phyloP scores from a whole-genome alignment of 1,140 invertebrate genomes.

The Bursaphelenchus mucronatus region DNA sequence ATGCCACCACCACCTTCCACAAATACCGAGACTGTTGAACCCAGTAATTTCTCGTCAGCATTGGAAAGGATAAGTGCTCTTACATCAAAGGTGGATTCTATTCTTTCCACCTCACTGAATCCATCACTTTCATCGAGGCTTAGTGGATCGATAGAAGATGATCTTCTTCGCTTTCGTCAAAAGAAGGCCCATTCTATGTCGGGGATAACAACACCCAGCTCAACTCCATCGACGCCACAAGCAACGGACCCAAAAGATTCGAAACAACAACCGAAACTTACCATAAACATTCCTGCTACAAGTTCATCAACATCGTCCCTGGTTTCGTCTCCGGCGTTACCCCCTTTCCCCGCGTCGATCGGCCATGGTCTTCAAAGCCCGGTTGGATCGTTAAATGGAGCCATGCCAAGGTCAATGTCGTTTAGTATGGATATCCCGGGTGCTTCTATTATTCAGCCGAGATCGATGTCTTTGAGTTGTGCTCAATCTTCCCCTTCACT shows the following conservation, averaged over 20 bases:
- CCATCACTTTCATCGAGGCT: neutral
- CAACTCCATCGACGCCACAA: constrained; percentile 3
- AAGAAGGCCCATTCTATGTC: neutral
- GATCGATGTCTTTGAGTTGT: too few species aligned
- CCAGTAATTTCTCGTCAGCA: constrained; percentile 5
- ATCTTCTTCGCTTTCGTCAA: neutral
- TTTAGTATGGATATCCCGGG: neutral
- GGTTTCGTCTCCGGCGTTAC: constrained; percentile 9
- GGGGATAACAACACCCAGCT: neutral
- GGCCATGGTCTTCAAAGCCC: constrained; percentile 2
- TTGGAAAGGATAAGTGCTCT: constrained; percentile 8
- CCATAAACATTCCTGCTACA: constrained; percentile 16
- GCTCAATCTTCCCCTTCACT: neutral
- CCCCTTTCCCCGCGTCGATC: constrained; percentile 5
- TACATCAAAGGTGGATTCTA: constrained; percentile 9
- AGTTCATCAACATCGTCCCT: neutral
- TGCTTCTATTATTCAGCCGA: too few species aligned
- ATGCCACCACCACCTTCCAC: neutral
- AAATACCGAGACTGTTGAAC: neutral
- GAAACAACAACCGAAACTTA: neutral
- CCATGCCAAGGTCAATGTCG: constrained; percentile 2
- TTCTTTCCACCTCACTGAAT: constrained; percentile 2
- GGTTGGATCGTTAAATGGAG: neutral
- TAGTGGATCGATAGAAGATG: constrained; percentile 12
- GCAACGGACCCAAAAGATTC: neutral